Conservation (phyloP, 2,797 vertebrate species). For the Bradypus variegatus region DNA sequence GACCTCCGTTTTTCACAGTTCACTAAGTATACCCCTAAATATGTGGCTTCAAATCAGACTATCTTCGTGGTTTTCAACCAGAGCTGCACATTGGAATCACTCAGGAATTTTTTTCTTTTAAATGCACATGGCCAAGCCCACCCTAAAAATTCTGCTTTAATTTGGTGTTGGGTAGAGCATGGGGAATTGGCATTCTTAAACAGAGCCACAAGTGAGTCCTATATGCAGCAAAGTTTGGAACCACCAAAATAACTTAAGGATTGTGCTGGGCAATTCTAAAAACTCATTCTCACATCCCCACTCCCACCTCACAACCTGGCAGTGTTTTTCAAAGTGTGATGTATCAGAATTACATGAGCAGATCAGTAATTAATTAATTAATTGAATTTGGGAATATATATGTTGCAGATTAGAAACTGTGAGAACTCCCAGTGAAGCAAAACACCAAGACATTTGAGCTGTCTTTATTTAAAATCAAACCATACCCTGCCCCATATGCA, state of each 20-base stretch:
- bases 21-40: background rate
- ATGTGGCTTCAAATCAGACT: background rate
- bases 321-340: background rate
- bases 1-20: background rate
- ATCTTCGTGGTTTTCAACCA: background rate
- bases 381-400: background rate
- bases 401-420: background rate
- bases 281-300: background rate
- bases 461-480: constrained; percentile 1
- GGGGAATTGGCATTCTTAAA: background rate
- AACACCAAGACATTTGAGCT: background rate
- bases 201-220: background rate
- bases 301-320: background rate
- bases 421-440: background rate
- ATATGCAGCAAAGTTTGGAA: background rate
- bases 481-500: background rate
- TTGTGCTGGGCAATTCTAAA: background rate
- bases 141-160: background rate
- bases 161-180: background rate
- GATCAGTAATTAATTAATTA: background rate
- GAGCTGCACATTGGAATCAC: background rate
- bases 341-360: background rate
- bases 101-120: background rate
- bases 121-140: background rate
- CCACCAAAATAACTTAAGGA: background rate